These are phyloP conservation scores for Drosophila macrothrix DNA, from an alignment of 2,888 invertebrate species.

Conservation along the genomic window DNA sequence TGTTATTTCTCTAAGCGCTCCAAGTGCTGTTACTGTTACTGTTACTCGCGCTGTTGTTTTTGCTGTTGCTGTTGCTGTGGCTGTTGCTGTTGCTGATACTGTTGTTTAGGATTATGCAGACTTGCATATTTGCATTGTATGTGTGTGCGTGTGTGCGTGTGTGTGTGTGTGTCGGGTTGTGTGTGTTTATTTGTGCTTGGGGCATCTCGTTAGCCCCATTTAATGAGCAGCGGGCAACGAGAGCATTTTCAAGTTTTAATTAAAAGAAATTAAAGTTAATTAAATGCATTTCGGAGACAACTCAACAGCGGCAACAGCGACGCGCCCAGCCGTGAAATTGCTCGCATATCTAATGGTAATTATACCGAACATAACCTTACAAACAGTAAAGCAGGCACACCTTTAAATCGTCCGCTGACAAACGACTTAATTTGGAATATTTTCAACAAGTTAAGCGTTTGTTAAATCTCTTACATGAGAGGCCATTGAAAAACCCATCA, in stretches of 20 bases:
- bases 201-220: conserved; percentile 34
- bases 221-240: conserved; percentile 46
- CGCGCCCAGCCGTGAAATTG: conserved; percentile 53
- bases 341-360: conserved; percentile 37
- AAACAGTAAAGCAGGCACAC: conserved; percentile 15
- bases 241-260: conserved; percentile 62
- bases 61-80: conserved; percentile 6
- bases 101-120: conserved; percentile 50
- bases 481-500: neutral
- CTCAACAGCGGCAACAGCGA: conserved; percentile 10
- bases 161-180: conserved; percentile 6
- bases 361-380: conserved; percentile 11
- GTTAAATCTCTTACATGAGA: neutral
- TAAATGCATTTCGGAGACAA: conserved; percentile 56
- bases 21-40: neutral
- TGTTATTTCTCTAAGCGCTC: conserved; percentile 49
- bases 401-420: conserved; percentile 28
- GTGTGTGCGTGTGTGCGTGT: conserved; percentile 16
- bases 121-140: conserved; percentile 14
- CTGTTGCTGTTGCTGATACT: conserved; percentile 18
- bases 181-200: neutral
- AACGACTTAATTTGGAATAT: conserved; percentile 52
- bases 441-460: conserved; percentile 24
- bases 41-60: conserved; percentile 4
- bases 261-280: conserved; percentile 77